Base-by-base conservation (phyloP, 2,888 invertebrate genomes). In the Drosophila putrida region DNA sequence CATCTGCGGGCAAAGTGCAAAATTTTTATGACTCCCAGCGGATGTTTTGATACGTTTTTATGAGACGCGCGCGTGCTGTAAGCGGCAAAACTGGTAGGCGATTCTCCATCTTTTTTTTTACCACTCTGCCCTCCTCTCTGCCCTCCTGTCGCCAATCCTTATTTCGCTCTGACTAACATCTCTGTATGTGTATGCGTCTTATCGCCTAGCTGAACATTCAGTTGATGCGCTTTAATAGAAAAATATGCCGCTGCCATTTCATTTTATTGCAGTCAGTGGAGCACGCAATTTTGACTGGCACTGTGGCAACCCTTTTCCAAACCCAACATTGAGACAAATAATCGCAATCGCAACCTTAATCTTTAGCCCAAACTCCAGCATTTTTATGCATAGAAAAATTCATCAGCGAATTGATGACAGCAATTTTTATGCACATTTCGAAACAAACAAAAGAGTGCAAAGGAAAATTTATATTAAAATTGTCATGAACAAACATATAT, bases 11-110 rank as follows among this genome's bases (percentile, higher is more conserved):
- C 78, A 83, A 87, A 89, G 86, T 80, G 84, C 88, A 88, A 84
- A 88, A 84, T 81, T 89, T 88, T 88, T 88, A 88, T 66, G 86
- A 88, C 88, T 85, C 88, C 88, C 85, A 89, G 64, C 74, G 88
- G 88, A 88, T 88, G 83, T 85, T 88, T 89, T 89, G 85, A 88
- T 88, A 88, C 88, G 85, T 81, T 88, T 87, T 88, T 85, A 88
- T 83, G 87, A 85, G 85, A 83, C 88, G 83, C 88, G 86, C 85
- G 88, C 85, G 88, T 84, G 84, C 82, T 80, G 86, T 88, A 85
- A 85, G 85, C 78, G 70, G 87, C 81, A 81, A 57, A 70, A 68
- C 65, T 70, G 67, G 65, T 69, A 78, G 80, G 80, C 76, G 69
- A 61, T 70, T 53, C 69, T 43, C 63, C 61, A 75, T 27, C 25